phyloP scores from a whole-genome alignment of 2,888 invertebrate genomes.

The Nebria brevicollis region DNA sequence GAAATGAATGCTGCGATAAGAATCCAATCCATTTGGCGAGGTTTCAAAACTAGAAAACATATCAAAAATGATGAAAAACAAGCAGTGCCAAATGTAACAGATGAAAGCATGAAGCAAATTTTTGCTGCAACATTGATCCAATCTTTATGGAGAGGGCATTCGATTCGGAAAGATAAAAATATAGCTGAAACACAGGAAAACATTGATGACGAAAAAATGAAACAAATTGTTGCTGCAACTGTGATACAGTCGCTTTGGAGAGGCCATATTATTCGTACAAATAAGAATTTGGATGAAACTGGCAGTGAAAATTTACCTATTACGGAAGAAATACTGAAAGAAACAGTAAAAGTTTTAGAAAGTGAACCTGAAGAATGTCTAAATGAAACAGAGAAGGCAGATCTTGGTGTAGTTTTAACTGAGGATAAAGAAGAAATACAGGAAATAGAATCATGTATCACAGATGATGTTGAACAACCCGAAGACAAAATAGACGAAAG shows the following conservation, averaged over 20 bases:
- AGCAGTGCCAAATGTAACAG: neutral
- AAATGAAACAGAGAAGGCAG: constrained; percentile 15
- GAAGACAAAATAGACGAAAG: constrained; percentile 34
- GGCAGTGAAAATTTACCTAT: neutral
- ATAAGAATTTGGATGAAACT: constrained; percentile 4
- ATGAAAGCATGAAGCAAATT: neutral
- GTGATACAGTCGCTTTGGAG: constrained; percentile 37
- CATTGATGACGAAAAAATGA: constrained; percentile 9
- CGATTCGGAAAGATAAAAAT: constrained; percentile 26
- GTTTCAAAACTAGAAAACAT: constrained; percentile 17
- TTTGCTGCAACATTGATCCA: constrained; percentile 32
- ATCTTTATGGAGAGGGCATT: constrained; percentile 32
- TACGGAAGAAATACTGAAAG: constrained; percentile 39
- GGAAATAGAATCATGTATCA: neutral
- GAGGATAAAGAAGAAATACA: neutral
- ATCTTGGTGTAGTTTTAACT: neutral
- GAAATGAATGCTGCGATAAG: constrained; percentile 11
- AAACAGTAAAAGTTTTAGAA: constrained; percentile 45
- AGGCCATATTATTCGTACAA: constrained; percentile 48
- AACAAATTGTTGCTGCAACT: constrained; percentile 1
- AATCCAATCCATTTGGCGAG: constrained; percentile 20
- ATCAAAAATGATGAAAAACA: constrained; percentile 6
- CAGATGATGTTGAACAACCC: neutral
- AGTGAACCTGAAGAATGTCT: constrained; percentile 42
- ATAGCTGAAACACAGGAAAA: neutral